Evolutionary conservation across 2,113 vertebrate species (phyloP), one percentile per base, ranked within the genome.

Genomic region (Eurypyga helias): DNA sequence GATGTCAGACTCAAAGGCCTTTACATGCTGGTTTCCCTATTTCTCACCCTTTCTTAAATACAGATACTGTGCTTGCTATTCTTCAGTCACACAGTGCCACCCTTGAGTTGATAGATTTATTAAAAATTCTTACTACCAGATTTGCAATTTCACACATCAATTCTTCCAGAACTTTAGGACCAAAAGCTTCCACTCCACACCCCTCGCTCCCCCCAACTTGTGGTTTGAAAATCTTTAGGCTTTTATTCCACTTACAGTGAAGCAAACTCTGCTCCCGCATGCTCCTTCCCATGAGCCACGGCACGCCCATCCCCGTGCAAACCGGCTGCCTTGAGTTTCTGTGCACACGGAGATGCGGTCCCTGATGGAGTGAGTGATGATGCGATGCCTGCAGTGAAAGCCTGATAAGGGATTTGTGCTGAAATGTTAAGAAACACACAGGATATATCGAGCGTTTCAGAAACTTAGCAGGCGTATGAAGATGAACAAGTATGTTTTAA

Each of bases 81-180:
- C 91, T 87, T 94, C 96, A 96, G 94, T 95, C 89, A 95, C 94
- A 94, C 78, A 91, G 96, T 97, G 96, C 93, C 96, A 96, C 96
- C 96, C 96, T 87, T 85, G 96, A 97, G 81, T 85, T 96, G 89
- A 96, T 89, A 95, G 96, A 95, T 97, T 95, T 96, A 97, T 97
- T 97, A 96, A 97, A 96, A 96, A 69, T 81, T 87, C 91, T 95
- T 95, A 95, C 81, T 87, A 96, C 93, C 94, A 97, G 96, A 96
- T 97, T 97, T 96, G 96, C 94, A 97, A 97, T 97, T 97, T 97
- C 96, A 95, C 96, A 97, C 96, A 95, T 96, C 84, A 93, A 45
- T 97, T 96, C 94, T 89, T 95, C 91, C 87, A 97, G 81, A 96
- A 97, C 89, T 97, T 93, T 26, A 94, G 78, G 91, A 96, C 93